Evolutionary conservation across 1,140 invertebrate genomes (phyloP).

Genomic region (Chionoecetes opilio): DNA sequence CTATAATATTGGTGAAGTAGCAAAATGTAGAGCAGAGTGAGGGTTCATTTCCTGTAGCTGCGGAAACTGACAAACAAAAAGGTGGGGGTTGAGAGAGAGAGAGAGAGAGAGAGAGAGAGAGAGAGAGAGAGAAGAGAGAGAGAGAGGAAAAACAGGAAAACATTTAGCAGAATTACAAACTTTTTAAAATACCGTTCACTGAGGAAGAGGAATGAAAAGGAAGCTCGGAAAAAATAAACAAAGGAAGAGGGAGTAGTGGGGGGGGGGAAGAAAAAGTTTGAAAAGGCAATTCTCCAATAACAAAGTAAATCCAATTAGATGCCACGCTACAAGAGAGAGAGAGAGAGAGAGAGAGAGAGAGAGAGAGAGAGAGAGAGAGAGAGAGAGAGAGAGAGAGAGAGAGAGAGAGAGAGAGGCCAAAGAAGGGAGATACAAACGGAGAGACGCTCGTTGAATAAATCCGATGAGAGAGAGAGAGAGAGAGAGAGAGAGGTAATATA

Average conservation of each 20-base stretch:
- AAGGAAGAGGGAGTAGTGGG: neutral
- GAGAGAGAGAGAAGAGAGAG: neutral
- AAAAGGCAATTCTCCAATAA: neutral
- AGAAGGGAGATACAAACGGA: neutral
- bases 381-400: neutral
- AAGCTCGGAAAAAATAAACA: neutral
- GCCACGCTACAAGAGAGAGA: neutral
- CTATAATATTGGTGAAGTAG: too few species aligned
- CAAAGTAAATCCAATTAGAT: constrained; percentile 16
- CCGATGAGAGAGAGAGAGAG: too few species aligned
- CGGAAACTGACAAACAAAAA: neutral
- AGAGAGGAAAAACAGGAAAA: neutral
- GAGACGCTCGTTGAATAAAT: neutral
- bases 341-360: neutral
- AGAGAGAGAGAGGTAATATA: too few species aligned
- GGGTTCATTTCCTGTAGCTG: too few species aligned
- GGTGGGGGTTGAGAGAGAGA: neutral
- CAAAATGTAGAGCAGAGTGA: too few species aligned
- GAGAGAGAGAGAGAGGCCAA: neutral
- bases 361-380: constrained; percentile 1
- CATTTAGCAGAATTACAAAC: neutral
- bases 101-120: neutral
- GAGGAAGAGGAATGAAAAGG: neutral
- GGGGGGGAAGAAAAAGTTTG: neutral
- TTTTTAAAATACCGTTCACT: too few species aligned